Base-by-base conservation (phyloP, 2,113 vertebrate genomes). In the Hippocampus guttulatus region DNA sequence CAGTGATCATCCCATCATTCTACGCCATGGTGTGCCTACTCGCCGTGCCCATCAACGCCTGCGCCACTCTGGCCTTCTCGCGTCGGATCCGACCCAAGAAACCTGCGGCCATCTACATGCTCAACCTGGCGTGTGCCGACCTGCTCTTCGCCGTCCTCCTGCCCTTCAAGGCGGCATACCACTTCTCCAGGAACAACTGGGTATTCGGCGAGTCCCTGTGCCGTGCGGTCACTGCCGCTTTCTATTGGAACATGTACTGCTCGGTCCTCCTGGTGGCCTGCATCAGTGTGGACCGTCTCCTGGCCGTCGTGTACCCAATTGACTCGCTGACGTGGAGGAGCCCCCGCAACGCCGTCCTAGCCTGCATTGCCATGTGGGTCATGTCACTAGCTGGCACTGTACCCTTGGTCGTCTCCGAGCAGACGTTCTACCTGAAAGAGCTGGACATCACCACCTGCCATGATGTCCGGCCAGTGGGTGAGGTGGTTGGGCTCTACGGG, bases 241-340 rank as follows among this genome's bases (percentile, higher is more conserved):
- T 97, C 70, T 96, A 97, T 83, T 94, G 94, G 80, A 98, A 99
- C 88, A 99, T 99, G 96, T 97, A 98, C 30, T 95, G 95, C 74
- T 98, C 96, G 0, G 66, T 99, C 71, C 91, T 98, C 80, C 88
- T 99, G 64, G 95, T 97, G 72, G 93, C 93, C 0, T 94, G 91
- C 85, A 98, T 99, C n/a, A 95, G 95, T 47, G 82, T 95, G 0
- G 96, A 98, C 84, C 94, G 95, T 4, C 94, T 95, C 27, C 83
- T 98, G 8, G 96, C 96, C 0, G 94, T 99, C 25, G 96, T 96
- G 55, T 96, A 96, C 67, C 97, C 97, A 3, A 96, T 98, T 8
- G 72, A 91, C 55, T 94, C 96, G 1, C 91, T 98, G 20, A 78
- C 89, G 0, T 98, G 96, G 96, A 93, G 96, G 2, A 93, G 90